A percentile compares a stretch with the other conserved stretches of the same genome.
Conservation (phyloP, 1,140 invertebrate genomes). For the Ceratina calcarata region DNA sequence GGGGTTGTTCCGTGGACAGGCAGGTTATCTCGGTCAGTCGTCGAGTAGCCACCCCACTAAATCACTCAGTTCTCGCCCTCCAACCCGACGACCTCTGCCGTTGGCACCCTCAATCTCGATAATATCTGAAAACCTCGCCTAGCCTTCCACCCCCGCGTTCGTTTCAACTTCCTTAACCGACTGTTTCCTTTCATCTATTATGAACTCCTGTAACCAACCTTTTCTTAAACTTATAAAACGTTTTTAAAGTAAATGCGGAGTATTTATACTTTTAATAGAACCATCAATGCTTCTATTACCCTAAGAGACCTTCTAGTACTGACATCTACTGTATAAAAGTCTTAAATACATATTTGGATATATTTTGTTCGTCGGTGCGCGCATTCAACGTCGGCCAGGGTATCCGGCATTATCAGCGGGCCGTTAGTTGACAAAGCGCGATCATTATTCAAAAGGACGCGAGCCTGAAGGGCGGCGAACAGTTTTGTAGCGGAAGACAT, state of each 20-base stretch:
- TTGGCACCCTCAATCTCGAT: constrained; percentile 67
- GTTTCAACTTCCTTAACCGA: constrained; percentile 51
- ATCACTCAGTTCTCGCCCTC: constrained; percentile 72
- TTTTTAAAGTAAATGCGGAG: too few relatives aligned
- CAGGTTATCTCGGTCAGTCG: constrained; percentile 77
- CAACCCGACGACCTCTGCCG: constrained; percentile 58
- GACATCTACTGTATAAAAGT: too few relatives aligned
- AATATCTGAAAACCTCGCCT: constrained; percentile 64
- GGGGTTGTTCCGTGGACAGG: constrained; percentile 77
- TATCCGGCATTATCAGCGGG: constrained; percentile 59
- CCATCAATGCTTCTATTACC: too few relatives aligned
- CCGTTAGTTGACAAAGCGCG: constrained; percentile 62
- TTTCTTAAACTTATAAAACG: too few relatives aligned
- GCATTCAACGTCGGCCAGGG: constrained; percentile 18
- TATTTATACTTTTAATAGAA: too few relatives aligned
- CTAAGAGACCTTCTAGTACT: too few relatives aligned
- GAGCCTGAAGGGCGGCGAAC: constrained; percentile 61
- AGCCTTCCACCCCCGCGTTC: constrained; percentile 53
- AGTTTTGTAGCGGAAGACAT: constrained; percentile 78
- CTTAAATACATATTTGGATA: too few relatives aligned
- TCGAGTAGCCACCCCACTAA: constrained; percentile 76
- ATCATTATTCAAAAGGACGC: constrained; percentile 72
- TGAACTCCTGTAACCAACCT: neutral
- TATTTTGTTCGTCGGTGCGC: constrained; percentile 40
- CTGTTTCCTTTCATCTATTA: constrained; percentile 26